phyloP scores from a whole-genome alignment of 2,888 invertebrate species.

The Lamellibrachia columna region DNA sequence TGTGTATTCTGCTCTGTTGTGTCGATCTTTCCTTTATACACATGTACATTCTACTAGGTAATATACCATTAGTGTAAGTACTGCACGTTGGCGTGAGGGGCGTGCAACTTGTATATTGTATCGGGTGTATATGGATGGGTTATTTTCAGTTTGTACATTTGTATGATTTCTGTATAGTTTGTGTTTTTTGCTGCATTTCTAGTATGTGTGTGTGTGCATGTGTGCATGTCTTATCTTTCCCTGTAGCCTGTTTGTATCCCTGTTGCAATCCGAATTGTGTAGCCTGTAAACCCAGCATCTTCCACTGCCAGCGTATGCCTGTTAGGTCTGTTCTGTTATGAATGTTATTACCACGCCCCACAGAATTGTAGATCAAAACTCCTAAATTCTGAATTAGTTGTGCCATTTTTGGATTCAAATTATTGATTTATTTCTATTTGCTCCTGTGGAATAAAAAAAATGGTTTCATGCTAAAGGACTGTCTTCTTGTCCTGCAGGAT shows the following conservation, averaged over 20 bases:
- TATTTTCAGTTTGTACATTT: slow-evolving; percentile 16
- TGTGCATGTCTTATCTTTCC: neutral
- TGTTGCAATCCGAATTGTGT: neutral
- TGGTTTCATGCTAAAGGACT: neutral
- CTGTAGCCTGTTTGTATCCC: neutral
- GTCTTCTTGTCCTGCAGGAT: neutral
- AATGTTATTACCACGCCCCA: no score
- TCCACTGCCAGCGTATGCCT: neutral
- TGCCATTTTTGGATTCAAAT: no score
- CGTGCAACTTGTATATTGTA: slow-evolving; percentile 6
- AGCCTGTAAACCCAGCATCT: neutral
- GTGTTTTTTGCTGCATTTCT: slow-evolving; percentile 6
- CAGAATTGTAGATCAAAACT: no score
- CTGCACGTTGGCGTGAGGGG: neutral
- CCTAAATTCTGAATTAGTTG: no score
- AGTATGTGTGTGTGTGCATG: neutral
- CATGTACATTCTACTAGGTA: neutral
- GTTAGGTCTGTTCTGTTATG: no score
- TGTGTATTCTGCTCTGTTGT: neutral
- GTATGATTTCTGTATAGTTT: slow-evolving; percentile 6
- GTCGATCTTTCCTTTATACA: neutral
- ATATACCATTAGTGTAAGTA: neutral
- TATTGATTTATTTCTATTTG: neutral
- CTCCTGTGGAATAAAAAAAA: neutral
- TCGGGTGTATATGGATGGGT: neutral